These are phyloP conservation scores for Tinamus major DNA, from an alignment of 2,797 vertebrate species.

Conservation along the genomic window DNA sequence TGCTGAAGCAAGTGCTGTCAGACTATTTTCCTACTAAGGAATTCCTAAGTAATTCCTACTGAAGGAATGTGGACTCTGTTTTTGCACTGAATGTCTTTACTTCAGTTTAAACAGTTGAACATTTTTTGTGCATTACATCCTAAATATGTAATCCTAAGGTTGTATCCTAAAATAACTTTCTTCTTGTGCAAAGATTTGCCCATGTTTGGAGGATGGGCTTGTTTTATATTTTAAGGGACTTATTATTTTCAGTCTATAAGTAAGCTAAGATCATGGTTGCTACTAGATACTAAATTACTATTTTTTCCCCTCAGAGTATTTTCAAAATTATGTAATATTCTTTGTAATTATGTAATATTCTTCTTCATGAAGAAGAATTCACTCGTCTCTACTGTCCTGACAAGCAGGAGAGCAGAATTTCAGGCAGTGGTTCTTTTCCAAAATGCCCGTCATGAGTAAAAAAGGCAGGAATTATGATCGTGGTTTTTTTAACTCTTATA, in stretches of 20 bases:
- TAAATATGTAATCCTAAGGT: not conserved
- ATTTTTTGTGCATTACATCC: not conserved
- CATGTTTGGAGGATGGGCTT: rapidly evolving
- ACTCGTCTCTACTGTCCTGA: not conserved
- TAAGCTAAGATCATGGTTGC: not conserved
- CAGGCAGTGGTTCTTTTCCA: not conserved
- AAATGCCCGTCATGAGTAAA: rapidly evolving
- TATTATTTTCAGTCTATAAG: not conserved
- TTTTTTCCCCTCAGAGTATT: not conserved
- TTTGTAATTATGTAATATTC: not conserved
- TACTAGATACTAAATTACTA: not conserved
- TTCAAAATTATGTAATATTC: not conserved
- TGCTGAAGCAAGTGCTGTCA: not conserved
- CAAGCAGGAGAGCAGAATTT: not conserved
- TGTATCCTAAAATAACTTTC: not conserved
- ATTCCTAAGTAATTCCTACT: not conserved
- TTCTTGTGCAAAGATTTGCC: not conserved
- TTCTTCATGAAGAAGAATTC: not conserved
- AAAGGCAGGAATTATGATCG: not conserved
- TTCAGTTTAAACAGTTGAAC: not conserved
- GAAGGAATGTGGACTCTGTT: not conserved
- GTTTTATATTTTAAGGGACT: not conserved
- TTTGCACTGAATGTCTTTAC: not conserved
- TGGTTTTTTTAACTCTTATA: too few species aligned
- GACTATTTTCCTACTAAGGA: too few species aligned